phyloP scores from a whole-genome alignment of 92 coral and sea anemone genomes.

The Hydrozoanthus gracilis region DNA sequence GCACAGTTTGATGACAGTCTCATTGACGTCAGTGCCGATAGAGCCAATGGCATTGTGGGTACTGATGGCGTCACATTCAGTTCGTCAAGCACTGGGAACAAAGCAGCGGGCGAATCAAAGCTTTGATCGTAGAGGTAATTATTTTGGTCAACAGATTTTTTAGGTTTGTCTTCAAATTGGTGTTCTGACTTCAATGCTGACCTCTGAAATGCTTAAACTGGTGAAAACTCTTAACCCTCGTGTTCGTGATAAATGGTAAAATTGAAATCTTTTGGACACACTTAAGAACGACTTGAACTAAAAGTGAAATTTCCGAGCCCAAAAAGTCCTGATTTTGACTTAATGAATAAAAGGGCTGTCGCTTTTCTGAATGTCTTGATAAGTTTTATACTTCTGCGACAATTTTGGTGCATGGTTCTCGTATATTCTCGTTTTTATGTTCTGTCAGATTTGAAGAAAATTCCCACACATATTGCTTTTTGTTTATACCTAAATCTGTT shows the following conservation, averaged over 20 bases:
- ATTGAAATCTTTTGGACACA: no score
- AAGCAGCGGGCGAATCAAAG: conserved; percentile 16
- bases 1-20: conserved; percentile 42
- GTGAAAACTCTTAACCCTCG: not conserved
- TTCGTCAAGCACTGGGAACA: conserved; percentile 39
- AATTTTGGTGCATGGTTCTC: not conserved
- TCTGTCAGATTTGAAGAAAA: not conserved
- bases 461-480: no score
- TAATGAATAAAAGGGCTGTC: not conserved
- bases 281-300: no score
- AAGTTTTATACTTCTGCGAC: not conserved
- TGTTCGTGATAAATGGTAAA: not conserved
- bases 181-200: not conserved
- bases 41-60: conserved; percentile 51
- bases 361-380: not conserved
- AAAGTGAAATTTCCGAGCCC: no score
- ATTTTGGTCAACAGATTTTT: not conserved
- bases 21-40: conserved; percentile 36
- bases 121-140: conserved; percentile 31
- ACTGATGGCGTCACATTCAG: conserved; percentile 12
- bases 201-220: not conserved
- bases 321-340: no score
- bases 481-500: no score
- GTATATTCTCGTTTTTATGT: not conserved
- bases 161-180: not conserved